phyloP scores from a whole-genome alignment of 2,888 invertebrate genomes.

The Cancer borealis region DNA sequence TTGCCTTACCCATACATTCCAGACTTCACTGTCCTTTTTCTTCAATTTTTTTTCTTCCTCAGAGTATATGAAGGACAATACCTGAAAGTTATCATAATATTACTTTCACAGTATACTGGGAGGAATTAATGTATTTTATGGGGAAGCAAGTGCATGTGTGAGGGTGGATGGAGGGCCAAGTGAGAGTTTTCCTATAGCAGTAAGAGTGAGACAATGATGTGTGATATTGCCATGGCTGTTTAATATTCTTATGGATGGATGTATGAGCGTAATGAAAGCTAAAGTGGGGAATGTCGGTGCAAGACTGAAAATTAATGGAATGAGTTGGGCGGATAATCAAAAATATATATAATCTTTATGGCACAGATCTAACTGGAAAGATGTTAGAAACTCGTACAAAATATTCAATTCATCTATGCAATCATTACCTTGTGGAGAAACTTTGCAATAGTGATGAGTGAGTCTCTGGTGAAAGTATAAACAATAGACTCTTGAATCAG shows the following conservation, averaged over 20 bases:
- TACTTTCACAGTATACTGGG: neutral
- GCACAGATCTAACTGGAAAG: neutral
- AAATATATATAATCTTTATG: neutral
- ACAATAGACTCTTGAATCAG: constrained; percentile 22
- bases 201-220: no score
- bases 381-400: neutral
- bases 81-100: constrained; percentile 30
- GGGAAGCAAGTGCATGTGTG: no score
- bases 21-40: neutral
- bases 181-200: no score
- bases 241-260: no score
- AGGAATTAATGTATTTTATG: no score
- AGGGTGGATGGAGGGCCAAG: no score
- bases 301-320: no score
- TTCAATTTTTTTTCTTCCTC: neutral
- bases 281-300: no score
- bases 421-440: constrained; percentile 46
- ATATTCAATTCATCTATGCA: neutral
- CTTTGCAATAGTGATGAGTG: neutral
- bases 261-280: no score
- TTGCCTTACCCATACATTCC: constrained; percentile 66
- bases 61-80: constrained; percentile 46
- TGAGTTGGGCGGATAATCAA: neutral
- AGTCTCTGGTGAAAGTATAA: neutral
- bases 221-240: no score